phyloP scores from a whole-genome alignment of 2,797 vertebrate species.

The Glossophaga mutica region DNA sequence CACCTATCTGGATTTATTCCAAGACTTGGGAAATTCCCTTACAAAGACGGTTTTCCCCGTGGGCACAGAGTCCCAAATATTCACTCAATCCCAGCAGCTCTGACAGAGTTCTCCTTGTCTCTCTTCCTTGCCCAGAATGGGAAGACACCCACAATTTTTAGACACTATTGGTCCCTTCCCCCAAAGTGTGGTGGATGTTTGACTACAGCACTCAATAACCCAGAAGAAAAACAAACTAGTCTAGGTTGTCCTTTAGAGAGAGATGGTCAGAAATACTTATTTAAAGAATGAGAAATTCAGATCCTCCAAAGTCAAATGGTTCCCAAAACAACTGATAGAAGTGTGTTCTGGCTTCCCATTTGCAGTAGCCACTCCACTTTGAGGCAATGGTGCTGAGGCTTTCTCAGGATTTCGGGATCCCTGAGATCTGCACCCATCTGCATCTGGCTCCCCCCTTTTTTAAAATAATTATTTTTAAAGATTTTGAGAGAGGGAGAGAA shows the following conservation, averaged over 20 bases:
- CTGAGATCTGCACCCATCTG: constrained; percentile 24
- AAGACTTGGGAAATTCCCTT: not conserved
- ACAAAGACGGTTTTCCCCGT: not conserved
- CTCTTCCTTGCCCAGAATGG: not conserved
- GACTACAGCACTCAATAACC: constrained; percentile 4
- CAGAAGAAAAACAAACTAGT: constrained; percentile 21
- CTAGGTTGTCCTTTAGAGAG: not conserved
- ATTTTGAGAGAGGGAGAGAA: no score
- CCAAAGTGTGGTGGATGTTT: not conserved
- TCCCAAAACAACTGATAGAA: constrained; percentile 50
- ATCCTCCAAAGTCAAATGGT: constrained; percentile 35
- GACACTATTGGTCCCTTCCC: not conserved
- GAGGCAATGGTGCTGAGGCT: not conserved
- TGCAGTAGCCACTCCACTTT: constrained; percentile 56
- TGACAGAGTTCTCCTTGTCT: not conserved
- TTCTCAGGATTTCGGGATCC: constrained; percentile 46
- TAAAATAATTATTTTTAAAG: no score
- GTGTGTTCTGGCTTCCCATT: constrained; percentile 78
- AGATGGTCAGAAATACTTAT: constrained; percentile 35
- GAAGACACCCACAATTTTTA: not conserved
- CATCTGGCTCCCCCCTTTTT: no score
- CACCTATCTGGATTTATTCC: not conserved
- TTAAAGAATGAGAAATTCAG: constrained; percentile 9
- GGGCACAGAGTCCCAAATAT: not conserved
- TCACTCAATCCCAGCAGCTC: not conserved